Evolutionary conservation across 2,888 invertebrate genomes (phyloP).

Genomic region (Tupiocoris notatus): DNA sequence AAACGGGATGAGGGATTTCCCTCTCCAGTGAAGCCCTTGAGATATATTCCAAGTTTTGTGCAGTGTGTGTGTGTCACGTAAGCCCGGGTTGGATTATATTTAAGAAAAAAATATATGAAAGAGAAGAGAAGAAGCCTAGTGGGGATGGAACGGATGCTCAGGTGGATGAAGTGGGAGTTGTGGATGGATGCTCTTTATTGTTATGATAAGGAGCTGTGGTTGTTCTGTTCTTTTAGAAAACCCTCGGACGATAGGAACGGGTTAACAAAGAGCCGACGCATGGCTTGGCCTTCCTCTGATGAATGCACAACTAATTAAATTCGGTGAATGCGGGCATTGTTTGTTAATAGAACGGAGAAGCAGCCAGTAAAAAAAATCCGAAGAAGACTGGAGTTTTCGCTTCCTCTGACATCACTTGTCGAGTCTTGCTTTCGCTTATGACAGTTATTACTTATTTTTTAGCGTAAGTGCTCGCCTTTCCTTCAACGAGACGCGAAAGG

Average conservation of each 20-base stretch:
- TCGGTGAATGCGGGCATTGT: conserved; percentile 41
- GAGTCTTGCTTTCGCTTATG: conserved; percentile 25
- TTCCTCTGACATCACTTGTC: conserved; percentile 39
- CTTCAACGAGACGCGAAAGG: conserved; percentile 30
- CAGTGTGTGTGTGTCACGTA: conserved; percentile 33
- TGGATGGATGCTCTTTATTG: conserved; percentile 30
- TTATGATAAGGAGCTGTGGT: conserved; percentile 30
- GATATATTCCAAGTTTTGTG: conserved; percentile 30
- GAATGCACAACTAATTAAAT: conserved; percentile 43
- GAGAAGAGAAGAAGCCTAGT: neutral
- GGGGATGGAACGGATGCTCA: too few relatives aligned
- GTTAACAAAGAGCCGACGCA: conserved; percentile 41
- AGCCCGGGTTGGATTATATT: conserved; percentile 33
- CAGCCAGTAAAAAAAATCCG: neutral
- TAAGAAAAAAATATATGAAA: conserved; percentile 15
- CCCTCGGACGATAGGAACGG: conserved; percentile 35
- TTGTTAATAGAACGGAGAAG: conserved; percentile 33
- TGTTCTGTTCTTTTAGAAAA: conserved; percentile 37
- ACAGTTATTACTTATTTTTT: conserved; percentile 41
- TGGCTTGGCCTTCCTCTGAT: conserved; percentile 37
- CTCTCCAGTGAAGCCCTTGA: neutral
- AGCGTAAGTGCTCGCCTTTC: conserved; percentile 37
- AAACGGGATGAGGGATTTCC: neutral
- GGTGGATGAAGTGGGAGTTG: neutral
- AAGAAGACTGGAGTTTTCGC: conserved; percentile 33